A percentile compares a stretch with the other conserved stretches of the same genome.
Conservation (phyloP, 2,888 invertebrate species). For the Mesodorylaimus sp. region DNA sequence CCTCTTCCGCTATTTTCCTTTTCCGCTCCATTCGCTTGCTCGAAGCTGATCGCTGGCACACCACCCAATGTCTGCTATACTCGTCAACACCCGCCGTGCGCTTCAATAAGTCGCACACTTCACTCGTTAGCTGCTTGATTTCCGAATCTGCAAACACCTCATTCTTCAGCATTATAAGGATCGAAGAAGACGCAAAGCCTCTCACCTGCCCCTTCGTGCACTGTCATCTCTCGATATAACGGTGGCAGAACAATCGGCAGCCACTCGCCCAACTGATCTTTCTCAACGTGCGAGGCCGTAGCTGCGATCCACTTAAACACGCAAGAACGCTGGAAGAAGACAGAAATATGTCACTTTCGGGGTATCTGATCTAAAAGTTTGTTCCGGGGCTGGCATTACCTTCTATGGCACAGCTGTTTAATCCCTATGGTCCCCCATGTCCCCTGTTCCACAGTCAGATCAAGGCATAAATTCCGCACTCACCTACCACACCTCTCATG, state of each 20-base stretch:
- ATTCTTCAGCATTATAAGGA: background rate
- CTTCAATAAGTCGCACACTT: constrained; percentile 1
- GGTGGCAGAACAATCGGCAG: background rate
- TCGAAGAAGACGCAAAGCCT: background rate
- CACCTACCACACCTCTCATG: too few relatives aligned
- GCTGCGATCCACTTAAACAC: constrained; percentile 67
- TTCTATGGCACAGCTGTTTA: too few relatives aligned
- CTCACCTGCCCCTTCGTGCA: background rate
- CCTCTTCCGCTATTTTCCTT: background rate
- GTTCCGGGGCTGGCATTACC: constrained; percentile 15
- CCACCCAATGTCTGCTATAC: background rate
- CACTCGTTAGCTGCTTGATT: background rate
- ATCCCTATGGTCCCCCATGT: too few relatives aligned
- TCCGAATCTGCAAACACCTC: background rate
- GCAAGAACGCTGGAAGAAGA: constrained; percentile 46
- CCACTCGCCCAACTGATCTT: constrained; percentile 23
- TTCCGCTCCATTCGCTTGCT: constrained; percentile 3
- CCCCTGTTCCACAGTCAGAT: too few relatives aligned
- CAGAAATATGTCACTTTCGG: constrained; percentile 4
- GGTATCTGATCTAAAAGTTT: background rate
- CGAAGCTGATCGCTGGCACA: background rate
- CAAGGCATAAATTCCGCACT: too few relatives aligned
- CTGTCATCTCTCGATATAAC: background rate
- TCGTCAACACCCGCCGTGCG: background rate
- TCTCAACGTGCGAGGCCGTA: constrained; percentile 44